These are phyloP conservation scores for Brienomyrus brachyistius DNA, from an alignment of 2,113 vertebrate genomes.

Conservation along the genomic window DNA sequence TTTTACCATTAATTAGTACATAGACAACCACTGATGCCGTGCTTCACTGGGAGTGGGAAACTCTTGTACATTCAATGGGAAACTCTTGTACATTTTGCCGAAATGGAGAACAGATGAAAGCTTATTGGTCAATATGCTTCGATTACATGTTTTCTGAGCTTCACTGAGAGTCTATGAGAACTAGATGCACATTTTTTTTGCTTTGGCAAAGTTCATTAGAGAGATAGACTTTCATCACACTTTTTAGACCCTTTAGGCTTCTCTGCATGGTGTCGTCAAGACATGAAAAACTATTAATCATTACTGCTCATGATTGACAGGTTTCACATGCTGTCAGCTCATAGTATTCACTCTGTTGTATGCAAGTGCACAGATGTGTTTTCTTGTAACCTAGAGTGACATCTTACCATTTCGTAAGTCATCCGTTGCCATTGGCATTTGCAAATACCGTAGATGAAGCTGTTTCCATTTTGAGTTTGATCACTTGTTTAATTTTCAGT, in stretches of 20 bases:
- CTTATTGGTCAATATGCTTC: neutral
- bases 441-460: neutral
- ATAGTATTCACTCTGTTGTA: neutral
- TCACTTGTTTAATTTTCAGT: neutral
- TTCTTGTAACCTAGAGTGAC: neutral
- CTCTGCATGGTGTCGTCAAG: neutral
- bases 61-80: neutral
- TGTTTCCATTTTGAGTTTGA: neutral
- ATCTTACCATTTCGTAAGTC: neutral
- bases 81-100: neutral
- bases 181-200: neutral
- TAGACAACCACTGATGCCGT: neutral
- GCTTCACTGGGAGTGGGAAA: neutral
- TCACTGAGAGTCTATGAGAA: neutral
- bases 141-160: neutral
- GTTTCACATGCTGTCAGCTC: neutral
- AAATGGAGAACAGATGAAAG: neutral
- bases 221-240: neutral
- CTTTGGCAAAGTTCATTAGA: neutral
- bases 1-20: too few relatives aligned
- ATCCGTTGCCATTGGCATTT: neutral
- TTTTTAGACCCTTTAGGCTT: neutral
- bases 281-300: neutral
- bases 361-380: neutral
- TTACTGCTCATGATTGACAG: neutral